These are phyloP conservation scores for Acronicta psi DNA, from an alignment of 2,888 invertebrate genomes.

Conservation along the genomic window DNA sequence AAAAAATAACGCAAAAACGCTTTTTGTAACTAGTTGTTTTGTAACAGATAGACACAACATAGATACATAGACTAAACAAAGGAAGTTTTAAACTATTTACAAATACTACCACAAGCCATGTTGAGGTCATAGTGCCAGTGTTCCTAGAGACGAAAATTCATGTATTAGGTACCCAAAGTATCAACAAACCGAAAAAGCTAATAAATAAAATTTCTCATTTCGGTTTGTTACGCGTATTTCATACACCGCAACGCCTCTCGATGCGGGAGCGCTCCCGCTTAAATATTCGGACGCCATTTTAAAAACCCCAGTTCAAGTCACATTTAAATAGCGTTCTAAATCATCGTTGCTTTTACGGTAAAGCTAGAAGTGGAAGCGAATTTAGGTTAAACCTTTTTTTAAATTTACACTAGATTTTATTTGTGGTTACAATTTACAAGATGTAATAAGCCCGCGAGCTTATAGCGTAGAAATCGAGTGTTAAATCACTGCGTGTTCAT, in stretches of 20 bases:
- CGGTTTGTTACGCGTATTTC: slow-evolving; percentile 3
- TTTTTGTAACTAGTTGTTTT: too few relatives aligned
- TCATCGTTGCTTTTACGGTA: slow-evolving; percentile 23
- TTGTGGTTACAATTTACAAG: too few relatives aligned
- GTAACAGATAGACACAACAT: too few relatives aligned
- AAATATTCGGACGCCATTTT: slow-evolving; percentile 29
- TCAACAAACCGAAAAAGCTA: background rate
- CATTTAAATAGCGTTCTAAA: slow-evolving; percentile 28
- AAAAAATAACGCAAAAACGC: too few relatives aligned
- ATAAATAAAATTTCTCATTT: slow-evolving; percentile 19
- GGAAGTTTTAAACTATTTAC: too few relatives aligned
- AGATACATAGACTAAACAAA: too few relatives aligned
- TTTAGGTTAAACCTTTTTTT: too few relatives aligned
- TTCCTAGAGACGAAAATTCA: background rate
- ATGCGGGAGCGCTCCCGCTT: slow-evolving; percentile 4
- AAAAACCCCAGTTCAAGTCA: slow-evolving; percentile 19
- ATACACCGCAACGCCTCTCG: slow-evolving; percentile 5
- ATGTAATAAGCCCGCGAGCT: too few relatives aligned
- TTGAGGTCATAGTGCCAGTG: background rate
- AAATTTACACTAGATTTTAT: too few relatives aligned
- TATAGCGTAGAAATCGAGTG: too few relatives aligned
- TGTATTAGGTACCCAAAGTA: background rate
- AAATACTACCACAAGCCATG: too few relatives aligned
- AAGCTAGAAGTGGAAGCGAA: slow-evolving; percentile 4
- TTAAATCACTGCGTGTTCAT: too few relatives aligned